phyloP scores from a whole-genome alignment of 2,113 vertebrate genomes.

The Nothoprocta perdicaria region DNA sequence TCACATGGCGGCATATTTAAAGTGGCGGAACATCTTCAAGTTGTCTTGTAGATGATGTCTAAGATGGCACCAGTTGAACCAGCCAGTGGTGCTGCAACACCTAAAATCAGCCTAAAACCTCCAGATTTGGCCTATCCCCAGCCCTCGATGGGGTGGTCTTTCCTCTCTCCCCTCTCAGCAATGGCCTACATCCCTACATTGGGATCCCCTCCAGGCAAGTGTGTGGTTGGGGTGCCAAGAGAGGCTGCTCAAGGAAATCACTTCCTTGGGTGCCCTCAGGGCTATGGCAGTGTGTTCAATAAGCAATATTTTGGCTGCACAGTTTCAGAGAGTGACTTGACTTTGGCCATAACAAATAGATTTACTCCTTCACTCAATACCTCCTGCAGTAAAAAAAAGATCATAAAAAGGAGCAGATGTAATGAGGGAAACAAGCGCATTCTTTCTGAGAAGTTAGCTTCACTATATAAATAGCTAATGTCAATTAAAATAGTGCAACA shows the following conservation, averaged over 20 bases:
- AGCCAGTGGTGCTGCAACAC: background rate
- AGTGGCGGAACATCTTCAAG: background rate
- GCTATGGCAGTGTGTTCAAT: background rate
- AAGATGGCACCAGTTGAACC: background rate
- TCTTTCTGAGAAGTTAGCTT: background rate
- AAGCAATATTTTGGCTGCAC: background rate
- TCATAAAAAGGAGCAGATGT: background rate
- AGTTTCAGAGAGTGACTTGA: background rate
- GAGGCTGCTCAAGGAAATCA: background rate
- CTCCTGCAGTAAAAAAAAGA: background rate
- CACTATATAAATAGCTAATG: background rate
- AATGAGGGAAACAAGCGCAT: background rate
- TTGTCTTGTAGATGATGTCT: background rate
- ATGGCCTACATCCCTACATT: background rate
- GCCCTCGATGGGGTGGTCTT: fast-evolving
- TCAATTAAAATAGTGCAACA: background rate
- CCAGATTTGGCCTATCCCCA: fast-evolving
- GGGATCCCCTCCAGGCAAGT: background rate
- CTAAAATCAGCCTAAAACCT: background rate
- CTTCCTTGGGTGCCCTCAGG: background rate
- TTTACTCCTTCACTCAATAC: background rate
- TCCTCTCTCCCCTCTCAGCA: background rate
- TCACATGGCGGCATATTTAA: background rate
- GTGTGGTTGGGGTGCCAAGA: background rate
- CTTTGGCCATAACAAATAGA: background rate